These are phyloP conservation scores for Carabus problematicus DNA, from an alignment of 2,888 invertebrate genomes.

Conservation along the genomic window DNA sequence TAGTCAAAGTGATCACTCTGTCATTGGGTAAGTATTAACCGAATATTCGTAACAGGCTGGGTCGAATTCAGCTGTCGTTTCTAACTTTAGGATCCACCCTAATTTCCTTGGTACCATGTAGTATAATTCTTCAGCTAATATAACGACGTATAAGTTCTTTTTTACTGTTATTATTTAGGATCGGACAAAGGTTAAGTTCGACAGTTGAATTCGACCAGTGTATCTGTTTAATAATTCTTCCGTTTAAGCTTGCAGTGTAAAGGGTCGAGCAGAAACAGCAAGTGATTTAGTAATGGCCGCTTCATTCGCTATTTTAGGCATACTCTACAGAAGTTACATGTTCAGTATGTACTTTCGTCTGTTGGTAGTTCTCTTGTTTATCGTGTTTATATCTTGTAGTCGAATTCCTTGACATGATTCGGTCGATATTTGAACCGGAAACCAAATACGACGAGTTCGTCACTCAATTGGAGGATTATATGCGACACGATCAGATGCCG, in stretches of 20 bases:
- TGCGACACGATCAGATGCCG: slow-evolving; percentile 61
- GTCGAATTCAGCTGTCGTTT: too few relatives aligned
- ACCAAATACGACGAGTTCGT: slow-evolving; percentile 58
- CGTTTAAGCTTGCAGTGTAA: slow-evolving; percentile 16
- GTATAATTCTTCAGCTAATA: too few relatives aligned
- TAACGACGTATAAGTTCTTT: not conserved
- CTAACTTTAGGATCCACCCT: too few relatives aligned
- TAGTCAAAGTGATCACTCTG: slow-evolving; percentile 6
- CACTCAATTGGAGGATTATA: slow-evolving; percentile 60
- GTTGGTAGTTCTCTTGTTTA: not conserved
- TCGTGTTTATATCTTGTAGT: slow-evolving; percentile 46
- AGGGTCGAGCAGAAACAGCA: not conserved
- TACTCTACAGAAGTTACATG: slow-evolving; percentile 15
- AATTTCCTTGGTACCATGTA: too few relatives aligned
- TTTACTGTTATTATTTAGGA: not conserved
- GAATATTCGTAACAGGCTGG: not conserved
- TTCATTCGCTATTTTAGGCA: slow-evolving; percentile 6
- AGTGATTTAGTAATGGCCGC: slow-evolving; percentile 7
- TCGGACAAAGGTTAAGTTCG: too few relatives aligned
- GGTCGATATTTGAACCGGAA: slow-evolving; percentile 51
- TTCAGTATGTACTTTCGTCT: not conserved
- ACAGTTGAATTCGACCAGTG: too few relatives aligned
- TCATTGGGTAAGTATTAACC: slow-evolving; percentile 17
- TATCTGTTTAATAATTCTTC: too few relatives aligned
- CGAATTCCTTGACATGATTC: slow-evolving; percentile 50